Evolutionary conservation across 1,140 invertebrate species (phyloP).

Genomic region (Coptotermes formosanus): DNA sequence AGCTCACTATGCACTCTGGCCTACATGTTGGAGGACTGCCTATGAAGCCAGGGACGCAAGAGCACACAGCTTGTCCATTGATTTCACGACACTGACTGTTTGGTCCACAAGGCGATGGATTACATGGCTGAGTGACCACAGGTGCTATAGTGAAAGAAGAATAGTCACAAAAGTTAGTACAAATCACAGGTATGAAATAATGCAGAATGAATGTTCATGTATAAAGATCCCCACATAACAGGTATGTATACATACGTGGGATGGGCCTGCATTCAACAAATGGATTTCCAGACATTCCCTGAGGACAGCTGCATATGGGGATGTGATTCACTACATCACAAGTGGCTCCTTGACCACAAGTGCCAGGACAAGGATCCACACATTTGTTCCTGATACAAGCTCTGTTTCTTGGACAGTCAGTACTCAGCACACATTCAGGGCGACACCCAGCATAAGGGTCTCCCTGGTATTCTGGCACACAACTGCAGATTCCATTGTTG

Average conservation of each 20-base stretch:
- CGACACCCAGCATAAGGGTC: slow-evolving; percentile 63
- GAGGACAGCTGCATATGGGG: slow-evolving; percentile 62
- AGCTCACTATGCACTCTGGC: slow-evolving; percentile 51
- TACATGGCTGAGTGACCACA: slow-evolving; percentile 49
- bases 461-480: slow-evolving; percentile 60
- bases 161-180: background rate
- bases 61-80: slow-evolving; percentile 52
- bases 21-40: slow-evolving; percentile 51
- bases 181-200: background rate
- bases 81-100: slow-evolving; percentile 50
- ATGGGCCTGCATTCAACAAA: slow-evolving; percentile 43
- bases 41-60: slow-evolving; percentile 50
- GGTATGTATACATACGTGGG: slow-evolving; percentile 30
- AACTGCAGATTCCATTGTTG: slow-evolving; percentile 58
- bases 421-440: slow-evolving; percentile 63
- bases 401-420: slow-evolving; percentile 61
- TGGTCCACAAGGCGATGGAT: slow-evolving; percentile 45
- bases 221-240: background rate
- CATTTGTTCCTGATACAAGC: slow-evolving; percentile 75
- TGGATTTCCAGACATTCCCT: slow-evolving; percentile 62
- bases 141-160: background rate
- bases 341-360: slow-evolving; percentile 67
- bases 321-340: slow-evolving; percentile 63
- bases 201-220: background rate
- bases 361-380: slow-evolving; percentile 69